phyloP scores from a whole-genome alignment of 1,140 invertebrate species.

The Xylocopa sonorina region DNA sequence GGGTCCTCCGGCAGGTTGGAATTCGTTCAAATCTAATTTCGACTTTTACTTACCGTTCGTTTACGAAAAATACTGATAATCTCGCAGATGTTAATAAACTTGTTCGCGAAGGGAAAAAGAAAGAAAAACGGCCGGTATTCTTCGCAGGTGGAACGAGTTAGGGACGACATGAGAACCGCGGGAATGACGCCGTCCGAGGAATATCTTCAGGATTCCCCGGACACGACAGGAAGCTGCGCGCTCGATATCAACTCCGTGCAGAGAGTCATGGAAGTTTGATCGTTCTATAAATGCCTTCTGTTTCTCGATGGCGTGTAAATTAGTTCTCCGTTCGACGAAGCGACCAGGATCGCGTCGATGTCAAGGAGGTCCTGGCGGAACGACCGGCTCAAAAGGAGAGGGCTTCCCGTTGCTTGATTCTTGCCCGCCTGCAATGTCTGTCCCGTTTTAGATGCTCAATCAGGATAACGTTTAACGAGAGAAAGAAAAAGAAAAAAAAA shows the following conservation, averaged over 20 bases:
- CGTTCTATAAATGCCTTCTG: slow-evolving; percentile 14
- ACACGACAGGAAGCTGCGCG: slow-evolving; percentile 76
- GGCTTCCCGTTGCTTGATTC: slow-evolving; percentile 19
- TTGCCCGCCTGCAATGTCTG: slow-evolving; percentile 26
- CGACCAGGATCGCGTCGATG: background rate
- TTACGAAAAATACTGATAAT: no score
- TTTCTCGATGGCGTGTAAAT: slow-evolving; percentile 43
- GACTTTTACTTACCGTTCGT: background rate
- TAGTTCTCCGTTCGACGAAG: slow-evolving; percentile 29
- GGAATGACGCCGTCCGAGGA: slow-evolving; percentile 82
- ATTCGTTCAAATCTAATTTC: slow-evolving; percentile 14
- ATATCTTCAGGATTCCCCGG: slow-evolving; percentile 74
- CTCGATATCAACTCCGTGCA: slow-evolving; percentile 78
- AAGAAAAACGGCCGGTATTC: no score
- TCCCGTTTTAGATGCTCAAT: slow-evolving; percentile 40
- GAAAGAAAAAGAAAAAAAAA: slow-evolving; percentile 22
- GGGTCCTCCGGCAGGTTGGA: slow-evolving; percentile 84
- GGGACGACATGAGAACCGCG: slow-evolving; percentile 81
- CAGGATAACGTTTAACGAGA: slow-evolving; percentile 22
- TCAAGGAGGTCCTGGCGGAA: background rate
- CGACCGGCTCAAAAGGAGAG: slow-evolving; percentile 1
- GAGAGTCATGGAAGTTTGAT: slow-evolving; percentile 76
- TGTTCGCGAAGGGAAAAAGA: no score
- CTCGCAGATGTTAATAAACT: no score
- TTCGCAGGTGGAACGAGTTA: slow-evolving; percentile 74